A percentile compares a stretch with the other conserved stretches of the same genome.
Conservation (phyloP, 2,113 vertebrate genomes). For the Petaurus breviceps region DNA sequence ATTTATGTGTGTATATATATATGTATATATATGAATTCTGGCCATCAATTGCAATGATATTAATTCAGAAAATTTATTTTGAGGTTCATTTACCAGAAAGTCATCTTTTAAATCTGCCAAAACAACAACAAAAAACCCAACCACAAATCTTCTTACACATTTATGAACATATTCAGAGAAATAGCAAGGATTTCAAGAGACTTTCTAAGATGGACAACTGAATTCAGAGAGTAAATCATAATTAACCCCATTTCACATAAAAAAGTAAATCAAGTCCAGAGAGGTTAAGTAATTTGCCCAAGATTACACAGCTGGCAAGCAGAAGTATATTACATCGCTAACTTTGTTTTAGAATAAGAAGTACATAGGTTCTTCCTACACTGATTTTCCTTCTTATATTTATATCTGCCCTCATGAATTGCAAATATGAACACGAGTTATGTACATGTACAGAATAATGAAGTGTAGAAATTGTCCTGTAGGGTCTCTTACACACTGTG, state of each 20-base stretch:
- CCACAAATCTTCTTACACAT: background rate
- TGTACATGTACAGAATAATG: background rate
- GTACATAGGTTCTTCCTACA: background rate
- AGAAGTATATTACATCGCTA: background rate
- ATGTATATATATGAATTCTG: background rate
- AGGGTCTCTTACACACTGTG: background rate
- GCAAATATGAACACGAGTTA: conserved; percentile 42
- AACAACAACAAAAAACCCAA: background rate
- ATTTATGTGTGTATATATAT: background rate
- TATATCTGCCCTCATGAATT: conserved; percentile 1
- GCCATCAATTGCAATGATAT: background rate
- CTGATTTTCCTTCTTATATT: conserved; percentile 4
- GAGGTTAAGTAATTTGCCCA: background rate
- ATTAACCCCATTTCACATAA: background rate
- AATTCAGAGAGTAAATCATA: background rate
- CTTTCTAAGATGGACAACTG: background rate
- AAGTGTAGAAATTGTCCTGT: background rate
- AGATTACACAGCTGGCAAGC: background rate
- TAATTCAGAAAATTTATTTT: background rate
- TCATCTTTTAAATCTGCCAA: background rate
- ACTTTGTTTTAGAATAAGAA: conserved; percentile 57
- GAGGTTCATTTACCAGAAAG: background rate
- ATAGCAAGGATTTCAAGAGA: background rate
- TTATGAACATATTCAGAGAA: background rate
- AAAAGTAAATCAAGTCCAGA: background rate